phyloP scores from a whole-genome alignment of 2,113 vertebrate genomes.

The Macquaria ambigua region DNA sequence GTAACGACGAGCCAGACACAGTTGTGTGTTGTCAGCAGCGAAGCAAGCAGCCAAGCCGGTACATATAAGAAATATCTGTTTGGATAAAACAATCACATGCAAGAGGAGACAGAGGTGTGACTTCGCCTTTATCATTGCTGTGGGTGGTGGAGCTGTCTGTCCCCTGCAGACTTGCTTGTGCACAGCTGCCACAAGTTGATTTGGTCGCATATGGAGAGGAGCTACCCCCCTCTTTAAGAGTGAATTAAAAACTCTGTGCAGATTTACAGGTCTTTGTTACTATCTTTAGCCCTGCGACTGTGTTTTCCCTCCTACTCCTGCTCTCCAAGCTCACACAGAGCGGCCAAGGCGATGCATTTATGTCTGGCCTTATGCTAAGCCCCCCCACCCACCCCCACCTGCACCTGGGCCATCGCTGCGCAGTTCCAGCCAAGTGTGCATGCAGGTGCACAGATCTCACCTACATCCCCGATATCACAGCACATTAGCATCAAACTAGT shows the following conservation, averaged over 20 bases:
- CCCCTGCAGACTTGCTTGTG: conserved; percentile 45
- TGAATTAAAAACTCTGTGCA: conserved; percentile 62
- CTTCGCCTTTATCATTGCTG: conserved; percentile 39
- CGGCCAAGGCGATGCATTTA: conserved; percentile 20
- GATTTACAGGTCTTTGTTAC: conserved; percentile 63
- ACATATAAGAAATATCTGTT: conserved; percentile 28
- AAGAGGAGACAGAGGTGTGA: conserved; percentile 22
- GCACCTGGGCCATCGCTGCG: conserved; percentile 25
- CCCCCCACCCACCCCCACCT: conserved; percentile 1
- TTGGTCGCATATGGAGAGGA: conserved; percentile 50
- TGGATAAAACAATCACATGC: conserved; percentile 16
- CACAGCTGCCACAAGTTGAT: conserved; percentile 40
- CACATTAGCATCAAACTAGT: conserved; percentile 37
- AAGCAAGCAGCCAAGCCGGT: background rate
- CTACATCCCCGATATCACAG: conserved; percentile 35
- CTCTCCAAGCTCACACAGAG: conserved; percentile 24
- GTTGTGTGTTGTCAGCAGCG: conserved; percentile 15
- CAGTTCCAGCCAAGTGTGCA: conserved; percentile 18
- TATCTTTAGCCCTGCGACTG: conserved; percentile 57
- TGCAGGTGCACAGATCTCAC: background rate
- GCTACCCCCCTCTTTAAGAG: conserved; percentile 45
- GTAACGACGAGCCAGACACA: conserved; percentile 22
- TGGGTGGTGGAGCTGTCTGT: conserved; percentile 34
- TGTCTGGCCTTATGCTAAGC: conserved; percentile 30
- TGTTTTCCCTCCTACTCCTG: conserved; percentile 24